Evolutionary conservation across 1,140 invertebrate genomes (phyloP), one percentile per base, ranked within the genome.

Genomic region (Scaptomyza hsui): DNA sequence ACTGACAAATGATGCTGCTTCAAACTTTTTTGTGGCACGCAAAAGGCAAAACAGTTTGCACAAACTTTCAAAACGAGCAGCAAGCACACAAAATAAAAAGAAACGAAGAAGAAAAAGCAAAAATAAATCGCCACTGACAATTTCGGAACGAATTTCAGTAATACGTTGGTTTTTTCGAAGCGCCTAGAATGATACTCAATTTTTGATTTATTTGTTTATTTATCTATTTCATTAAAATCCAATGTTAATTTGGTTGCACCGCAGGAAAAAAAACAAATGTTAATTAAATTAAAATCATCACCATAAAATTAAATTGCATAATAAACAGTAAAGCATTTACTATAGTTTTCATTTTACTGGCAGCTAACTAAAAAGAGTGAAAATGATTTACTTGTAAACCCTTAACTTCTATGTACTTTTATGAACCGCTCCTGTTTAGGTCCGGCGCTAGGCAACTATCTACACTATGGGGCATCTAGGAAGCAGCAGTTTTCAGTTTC

Each of bases 1-100:
- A 82, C 83, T 88, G 82, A 88, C 82, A 88, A 88, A 88, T 88
- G 82, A 88, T 88, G 82, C 75, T 75, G 83, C 82, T 88, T 65
- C 35, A 71, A 88, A 88, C 64, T 80, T 88, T 88, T 86, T 48
- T 56, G 80, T 48, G 61, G 64, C 64, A 47, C 59, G 77, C 73
- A 88, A 88, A 79, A 88, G 82, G 81, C 77, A 88, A 88, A 86
- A 86, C 78, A 86, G 77, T 86, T 86, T 88, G 48, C 72, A 64
- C 61, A 86, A 29, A 88, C 82, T 88, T 88, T 88, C 18, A 49
- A 57, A 59, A 44, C 53, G 61, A 53, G 53, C 2, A 53, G 18
- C 18, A 21, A 32, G 45, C 12, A 37, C 32, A 63, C n/a, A 59
- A 67, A 67, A 32, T 12, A 21, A 47, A 32, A 45, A 21, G 3